Evolutionary conservation across 2,113 vertebrate species (phyloP), one percentile per base, ranked within the genome.

Genomic region (Coracopsis vasa): DNA sequence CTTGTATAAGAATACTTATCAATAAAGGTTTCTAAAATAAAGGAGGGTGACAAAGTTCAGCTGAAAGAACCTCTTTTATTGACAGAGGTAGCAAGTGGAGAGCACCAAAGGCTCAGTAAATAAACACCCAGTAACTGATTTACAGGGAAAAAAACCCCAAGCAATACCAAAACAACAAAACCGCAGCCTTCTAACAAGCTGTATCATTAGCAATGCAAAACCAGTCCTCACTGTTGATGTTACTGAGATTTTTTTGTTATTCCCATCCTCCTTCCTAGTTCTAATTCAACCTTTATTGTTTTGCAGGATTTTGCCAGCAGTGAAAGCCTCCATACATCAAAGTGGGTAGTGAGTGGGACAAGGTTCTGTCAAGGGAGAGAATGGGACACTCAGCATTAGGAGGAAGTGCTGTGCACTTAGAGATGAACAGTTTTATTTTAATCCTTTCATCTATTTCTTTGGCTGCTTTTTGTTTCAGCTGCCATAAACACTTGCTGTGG

Each of bases 361-460:
- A 86, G 81, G 77, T 88, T 96, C 53, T 90, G 84, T 91, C 28
- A 1, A 77, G 62, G 69, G 79, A 94, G 81, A 92, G 90, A 96
- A 89, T 89, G 83, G 87, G 92, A 92, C 61, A 33, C 61, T 47
- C 4, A 0, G 87, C 82, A 80, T 93, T 83, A 91, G 85, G 10
- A 80, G 70, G 74, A 86, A 92, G 67, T 15, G 2, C 70, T 75
- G 47, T 92, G 92, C 94, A 81, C 86, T 96, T 95, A 89, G 85
- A 94, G 65, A 83, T 58, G 92, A 96, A 93, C 86, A 89, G 90
- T 89, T 95, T 92, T 92, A 86, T 97, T 97, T 95, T 92, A 96
- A 96, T 96, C 95, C 92, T 98, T 97, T 96, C 94, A 86, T 95
- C 80, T 87, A 75, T 94, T 89, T 79, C 92, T 65, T 86, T 81